Conservation (phyloP, 2,113 vertebrate genomes). For the Tachysurus vachellii region DNA sequence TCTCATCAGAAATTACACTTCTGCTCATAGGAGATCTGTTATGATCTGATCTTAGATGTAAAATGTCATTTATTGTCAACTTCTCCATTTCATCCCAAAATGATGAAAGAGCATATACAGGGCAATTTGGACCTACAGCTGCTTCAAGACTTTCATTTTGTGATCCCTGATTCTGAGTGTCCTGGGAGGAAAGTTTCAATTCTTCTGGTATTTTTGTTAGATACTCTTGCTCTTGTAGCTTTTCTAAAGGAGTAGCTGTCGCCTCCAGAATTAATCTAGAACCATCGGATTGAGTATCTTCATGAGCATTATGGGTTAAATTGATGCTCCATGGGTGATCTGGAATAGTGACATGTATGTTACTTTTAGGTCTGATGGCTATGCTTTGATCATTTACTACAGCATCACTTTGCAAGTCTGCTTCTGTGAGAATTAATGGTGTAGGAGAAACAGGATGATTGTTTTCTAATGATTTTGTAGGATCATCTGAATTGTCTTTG, state of each 20-base stretch:
- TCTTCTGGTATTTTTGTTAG: not conserved
- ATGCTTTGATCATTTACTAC: constrained; percentile 12
- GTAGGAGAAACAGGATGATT: not conserved
- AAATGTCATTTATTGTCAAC: constrained; percentile 75
- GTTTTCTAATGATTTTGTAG: constrained; percentile 30
- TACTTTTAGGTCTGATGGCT: not conserved
- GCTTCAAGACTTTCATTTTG: constrained; percentile 38
- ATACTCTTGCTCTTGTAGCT: constrained; percentile 22
- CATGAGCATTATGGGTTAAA: not conserved
- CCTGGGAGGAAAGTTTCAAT: not conserved
- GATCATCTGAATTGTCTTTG: constrained; percentile 28
- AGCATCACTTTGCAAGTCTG: constrained; percentile 12
- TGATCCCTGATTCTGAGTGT: constrained; percentile 46
- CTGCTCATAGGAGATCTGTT: constrained; percentile 31
- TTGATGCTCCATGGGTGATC: not conserved
- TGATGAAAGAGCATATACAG: constrained; percentile 71
- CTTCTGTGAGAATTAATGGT: not conserved
- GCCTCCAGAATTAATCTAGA: not conserved
- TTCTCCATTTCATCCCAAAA: constrained; percentile 82
- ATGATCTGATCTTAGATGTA: constrained; percentile 63
- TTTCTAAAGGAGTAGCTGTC: not conserved
- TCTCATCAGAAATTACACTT: constrained; percentile 25
- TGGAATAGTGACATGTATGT: constrained; percentile 11
- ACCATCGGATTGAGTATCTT: not conserved
- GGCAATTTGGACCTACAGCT: constrained; percentile 51